Percentiles rank a stretch among this genome's conserved stretches.
phyloP scores from a whole-genome alignment of 1,140 invertebrate genomes.

The Teleopsis dalmanni region DNA sequence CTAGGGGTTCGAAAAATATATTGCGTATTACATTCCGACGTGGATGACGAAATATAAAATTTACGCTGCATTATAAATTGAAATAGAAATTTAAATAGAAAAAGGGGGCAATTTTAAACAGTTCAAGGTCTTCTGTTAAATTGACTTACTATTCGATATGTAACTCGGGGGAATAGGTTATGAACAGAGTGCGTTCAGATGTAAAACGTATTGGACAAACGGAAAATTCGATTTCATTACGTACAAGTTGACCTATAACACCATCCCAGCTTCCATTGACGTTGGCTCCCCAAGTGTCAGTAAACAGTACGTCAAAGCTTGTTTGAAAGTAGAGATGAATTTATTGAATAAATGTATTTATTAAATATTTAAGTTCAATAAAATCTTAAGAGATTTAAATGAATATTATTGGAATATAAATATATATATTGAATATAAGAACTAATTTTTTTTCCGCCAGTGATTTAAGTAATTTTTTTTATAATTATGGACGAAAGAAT shows the following conservation, averaged over 20 bases:
- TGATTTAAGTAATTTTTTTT: neutral
- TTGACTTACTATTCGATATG: constrained; percentile 38
- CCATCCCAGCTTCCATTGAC: constrained; percentile 49
- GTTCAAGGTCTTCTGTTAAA: neutral
- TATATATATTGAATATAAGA: neutral
- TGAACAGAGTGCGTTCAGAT: constrained; percentile 39
- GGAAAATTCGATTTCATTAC: constrained; percentile 45
- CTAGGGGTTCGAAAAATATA: constrained; percentile 47
- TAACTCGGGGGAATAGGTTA: constrained; percentile 46
- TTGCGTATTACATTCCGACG: constrained; percentile 45
- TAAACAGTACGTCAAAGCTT: constrained; percentile 42
- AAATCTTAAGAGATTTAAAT: neutral
- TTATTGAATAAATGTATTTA: neutral
- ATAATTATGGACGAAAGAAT: neutral
- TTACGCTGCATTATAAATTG: constrained; percentile 15
- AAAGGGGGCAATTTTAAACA: neutral
- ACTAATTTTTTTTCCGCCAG: neutral
- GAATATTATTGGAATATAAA: neutral
- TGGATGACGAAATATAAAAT: constrained; percentile 52
- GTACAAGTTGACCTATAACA: constrained; percentile 46
- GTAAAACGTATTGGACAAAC: constrained; percentile 45
- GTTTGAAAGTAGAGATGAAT: neutral
- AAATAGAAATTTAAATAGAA: neutral
- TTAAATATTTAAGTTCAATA: neutral
- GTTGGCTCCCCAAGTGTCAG: constrained; percentile 47